Base-by-base conservation (phyloP, 2,888 invertebrate species). In the Trichopoda pennipes region DNA sequence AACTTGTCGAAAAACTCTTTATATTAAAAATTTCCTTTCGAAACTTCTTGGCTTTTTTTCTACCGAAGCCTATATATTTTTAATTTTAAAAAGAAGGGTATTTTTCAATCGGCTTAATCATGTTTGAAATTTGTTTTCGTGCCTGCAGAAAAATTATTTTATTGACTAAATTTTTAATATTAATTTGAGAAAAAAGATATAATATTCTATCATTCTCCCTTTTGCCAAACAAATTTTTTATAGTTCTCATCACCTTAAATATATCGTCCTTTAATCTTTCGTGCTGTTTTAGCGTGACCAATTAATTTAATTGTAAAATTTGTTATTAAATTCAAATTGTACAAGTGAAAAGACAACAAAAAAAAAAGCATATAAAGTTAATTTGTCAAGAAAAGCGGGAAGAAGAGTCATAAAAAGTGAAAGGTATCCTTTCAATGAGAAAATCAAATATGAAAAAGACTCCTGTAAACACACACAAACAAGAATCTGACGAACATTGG, bases 261-360 rank as follows among this genome's bases (percentile, higher is more conserved):
- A 44, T 44, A 32, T 35, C 19, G 66, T 63, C 63, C 55, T 73
- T 56, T 69, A 72, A 69, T 64, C 49, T 68, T 74, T 64, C 63
- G 64, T 74, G 88, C 87, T 88, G 87, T 87, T 86, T 86, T 87
- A 88, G 89, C 90, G 89, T 90, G 90, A 90, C 90, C 89, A 90
- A 90, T 90, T 90, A 90, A 90, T 90, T 90, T 90, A 88, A 90
- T 90, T 90, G 90, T 90, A 87, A 90, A 80, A 90, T 89, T 88
- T 88, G 86, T 90, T 89, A 90, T 90, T 90, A 89, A 90, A 90
- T 88, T 89, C 88, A 88, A 89, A 90, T 90, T 76, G 72, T 76
- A 88, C 88, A 87, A 88, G 81, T 77, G 73, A 74, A 73, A 61
- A 66, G 73, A 77, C 75, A 70, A 38, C 19, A 58, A 61, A 75